phyloP scores from a whole-genome alignment of 1,140 invertebrate genomes.

The Sweltsa coloradensis region DNA sequence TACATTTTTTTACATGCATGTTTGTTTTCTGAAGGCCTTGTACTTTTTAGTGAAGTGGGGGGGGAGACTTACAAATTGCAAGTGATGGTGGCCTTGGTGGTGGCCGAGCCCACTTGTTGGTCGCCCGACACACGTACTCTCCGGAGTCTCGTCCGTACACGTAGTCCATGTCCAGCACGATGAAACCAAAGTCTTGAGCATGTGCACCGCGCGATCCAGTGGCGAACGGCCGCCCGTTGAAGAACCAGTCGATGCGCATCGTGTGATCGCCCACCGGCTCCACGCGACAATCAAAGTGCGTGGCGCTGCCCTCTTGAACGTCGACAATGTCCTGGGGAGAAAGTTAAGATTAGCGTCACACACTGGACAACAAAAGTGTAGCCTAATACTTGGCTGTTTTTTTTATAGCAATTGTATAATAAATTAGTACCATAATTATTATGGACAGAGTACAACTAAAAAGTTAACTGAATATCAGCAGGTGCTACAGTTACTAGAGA shows the following conservation, averaged over 20 bases:
- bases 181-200: slow-evolving; percentile 87
- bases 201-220: slow-evolving; percentile 82
- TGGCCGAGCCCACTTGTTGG: slow-evolving; percentile 73
- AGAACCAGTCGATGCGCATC: slow-evolving; percentile 90
- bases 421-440: no score
- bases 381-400: no score
- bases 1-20: no score
- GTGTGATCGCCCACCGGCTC: slow-evolving; percentile 75
- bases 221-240: slow-evolving; percentile 77
- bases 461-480: no score
- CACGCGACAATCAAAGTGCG: slow-evolving; percentile 84
- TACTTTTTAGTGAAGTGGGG: no score
- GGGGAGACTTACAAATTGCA: no score
- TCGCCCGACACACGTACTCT: slow-evolving; percentile 73
- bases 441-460: no score
- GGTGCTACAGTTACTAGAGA: no score
- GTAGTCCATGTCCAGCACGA: slow-evolving; percentile 77
- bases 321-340: slow-evolving; percentile 57
- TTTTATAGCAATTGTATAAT: no score
- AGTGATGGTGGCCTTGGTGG: slow-evolving; percentile 68
- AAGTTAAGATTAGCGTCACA: no score
- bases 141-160: slow-evolving; percentile 74
- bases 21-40: no score
- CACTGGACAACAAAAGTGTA: no score
- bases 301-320: slow-evolving; percentile 71